A percentile compares a stretch with the other conserved stretches of the same genome.
Evolutionary conservation across 2,888 invertebrate genomes (phyloP).

Genomic region (Xylophagus ater): DNA sequence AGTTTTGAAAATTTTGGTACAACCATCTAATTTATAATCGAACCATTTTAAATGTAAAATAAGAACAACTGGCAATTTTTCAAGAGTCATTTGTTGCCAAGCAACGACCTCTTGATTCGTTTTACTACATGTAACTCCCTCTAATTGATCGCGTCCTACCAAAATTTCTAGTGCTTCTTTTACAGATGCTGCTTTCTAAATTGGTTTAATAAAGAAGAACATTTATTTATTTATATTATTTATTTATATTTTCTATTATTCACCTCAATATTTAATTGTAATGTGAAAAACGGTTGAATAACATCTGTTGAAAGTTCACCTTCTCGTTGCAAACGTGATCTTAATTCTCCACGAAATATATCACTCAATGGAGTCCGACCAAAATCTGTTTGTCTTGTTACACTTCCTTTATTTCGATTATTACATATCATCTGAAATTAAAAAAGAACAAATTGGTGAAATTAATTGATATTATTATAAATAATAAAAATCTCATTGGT

Average conservation of each 20-base stretch:
- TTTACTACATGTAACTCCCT: constrained; percentile 73
- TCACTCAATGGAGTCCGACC: constrained; percentile 80
- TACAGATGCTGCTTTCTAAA: constrained; percentile 73
- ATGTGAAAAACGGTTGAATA: constrained; percentile 90
- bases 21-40: constrained; percentile 76
- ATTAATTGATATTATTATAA: too few species aligned
- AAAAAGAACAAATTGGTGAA: constrained; percentile 9
- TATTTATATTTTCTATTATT: constrained; percentile 17
- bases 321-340: constrained; percentile 68
- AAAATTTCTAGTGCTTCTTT: constrained; percentile 79
- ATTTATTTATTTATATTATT: constrained; percentile 2
- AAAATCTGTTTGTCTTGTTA: constrained; percentile 74
- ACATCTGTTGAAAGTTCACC: constrained; percentile 64
- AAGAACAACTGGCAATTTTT: constrained; percentile 79
- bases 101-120: constrained; percentile 77
- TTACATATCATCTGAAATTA: constrained; percentile 42
- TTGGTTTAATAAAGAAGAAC: constrained; percentile 21
- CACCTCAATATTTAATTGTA: constrained; percentile 91
- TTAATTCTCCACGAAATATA: constrained; percentile 85
- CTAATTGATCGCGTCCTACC: constrained; percentile 72
- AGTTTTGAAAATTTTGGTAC: constrained; percentile 84
- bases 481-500: too few species aligned
- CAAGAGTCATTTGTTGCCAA: constrained; percentile 80
- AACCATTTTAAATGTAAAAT: constrained; percentile 91
- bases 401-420: constrained; percentile 80